A percentile compares a stretch with the other conserved stretches of the same genome.
phyloP scores from a whole-genome alignment of 2,888 invertebrate genomes.

The Amphipyra tragopoginis region DNA sequence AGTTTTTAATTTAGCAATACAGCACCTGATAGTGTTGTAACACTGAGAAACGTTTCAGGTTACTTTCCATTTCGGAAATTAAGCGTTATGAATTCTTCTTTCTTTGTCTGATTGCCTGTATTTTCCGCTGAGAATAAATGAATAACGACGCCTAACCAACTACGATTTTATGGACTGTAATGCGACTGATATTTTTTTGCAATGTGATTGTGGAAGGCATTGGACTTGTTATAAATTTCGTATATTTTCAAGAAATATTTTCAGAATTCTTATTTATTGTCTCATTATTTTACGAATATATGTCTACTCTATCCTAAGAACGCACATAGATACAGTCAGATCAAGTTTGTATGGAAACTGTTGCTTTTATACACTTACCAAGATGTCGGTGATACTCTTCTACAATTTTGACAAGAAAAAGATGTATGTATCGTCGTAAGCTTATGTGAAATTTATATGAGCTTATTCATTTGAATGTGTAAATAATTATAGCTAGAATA shows the following conservation, averaged over 20 bases:
- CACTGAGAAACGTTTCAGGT: slow-evolving; percentile 23
- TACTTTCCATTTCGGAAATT: background rate
- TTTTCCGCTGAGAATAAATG: slow-evolving; percentile 25
- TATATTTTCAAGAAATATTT: slow-evolving; percentile 75
- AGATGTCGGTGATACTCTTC: slow-evolving; percentile 88
- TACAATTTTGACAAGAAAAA: slow-evolving; percentile 86
- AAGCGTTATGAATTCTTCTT: slow-evolving; percentile 21
- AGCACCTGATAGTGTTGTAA: slow-evolving; percentile 3
- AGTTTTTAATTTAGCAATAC: slow-evolving; percentile 13
- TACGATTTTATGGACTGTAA: slow-evolving; percentile 55
- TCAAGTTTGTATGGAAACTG: slow-evolving; percentile 70
- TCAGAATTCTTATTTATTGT: slow-evolving; percentile 70
- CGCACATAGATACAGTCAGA: slow-evolving; percentile 65
- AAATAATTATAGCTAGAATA: slow-evolving; percentile 82
- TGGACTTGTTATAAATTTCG: slow-evolving; percentile 72
- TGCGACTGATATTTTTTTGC: slow-evolving; percentile 77
- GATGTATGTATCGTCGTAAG: slow-evolving; percentile 79
- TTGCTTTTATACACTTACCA: slow-evolving; percentile 77
- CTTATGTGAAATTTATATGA: slow-evolving; percentile 75
- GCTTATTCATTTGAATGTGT: slow-evolving; percentile 83
- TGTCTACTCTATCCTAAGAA: slow-evolving; percentile 62
- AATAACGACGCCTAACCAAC: slow-evolving; percentile 40
- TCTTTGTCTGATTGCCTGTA: slow-evolving; percentile 36
- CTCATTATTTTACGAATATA: slow-evolving; percentile 65
- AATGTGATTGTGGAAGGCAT: slow-evolving; percentile 85